Base-by-base conservation (phyloP, 2,113 vertebrate species). In the Chaetops frenatus region DNA sequence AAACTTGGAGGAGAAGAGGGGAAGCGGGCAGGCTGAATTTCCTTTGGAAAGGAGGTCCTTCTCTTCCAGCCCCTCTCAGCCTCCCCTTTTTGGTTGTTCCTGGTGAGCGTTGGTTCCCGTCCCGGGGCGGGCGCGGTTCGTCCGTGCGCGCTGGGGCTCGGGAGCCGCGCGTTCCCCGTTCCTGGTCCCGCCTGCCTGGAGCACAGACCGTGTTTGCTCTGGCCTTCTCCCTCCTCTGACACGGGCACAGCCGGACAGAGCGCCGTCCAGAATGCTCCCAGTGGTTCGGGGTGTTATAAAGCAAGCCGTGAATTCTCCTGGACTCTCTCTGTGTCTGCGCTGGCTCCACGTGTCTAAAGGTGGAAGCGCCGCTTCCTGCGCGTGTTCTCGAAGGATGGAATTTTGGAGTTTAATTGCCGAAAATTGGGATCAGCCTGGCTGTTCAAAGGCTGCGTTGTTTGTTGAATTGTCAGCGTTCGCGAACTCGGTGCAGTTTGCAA, bases 251-350 rank as follows among this genome's bases (percentile, higher is more conserved):
- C 21, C 1, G 5, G 31, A 40, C 77, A 40, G 72, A 84, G 27
- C 1, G 4, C 1, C 0, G 0, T 64, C 65, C 48, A 35, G 25
- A 81, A 21, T 11, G 81, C 64, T 79, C 48, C 27, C 10, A 21
- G 3, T 27, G 4, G 14, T 38, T 58, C 5, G 17, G n/a, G 72
- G 65, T 58, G 31, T 73, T 1, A 2, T 79, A 40, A 40, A 64
- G 53, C 1, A 20, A 81, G 48, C 53, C 44, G 2, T n/a, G 64
- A 36, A 24, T 86, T 62, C 65, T 70, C 45, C 61, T 65, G 20
- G 21, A 11, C n/a, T 56, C 15, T 0, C 15, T 0, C 0, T 23
- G 16, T 7, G 1, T 33, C 67, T 2, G 2, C 28, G 6, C 0
- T 31, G 48, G 10, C 13, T 66, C 42, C 27, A 7, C 21, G 1